These are phyloP conservation scores for Macrosiphum euphorbiae DNA, from an alignment of 2,888 invertebrate genomes.

Conservation along the genomic window DNA sequence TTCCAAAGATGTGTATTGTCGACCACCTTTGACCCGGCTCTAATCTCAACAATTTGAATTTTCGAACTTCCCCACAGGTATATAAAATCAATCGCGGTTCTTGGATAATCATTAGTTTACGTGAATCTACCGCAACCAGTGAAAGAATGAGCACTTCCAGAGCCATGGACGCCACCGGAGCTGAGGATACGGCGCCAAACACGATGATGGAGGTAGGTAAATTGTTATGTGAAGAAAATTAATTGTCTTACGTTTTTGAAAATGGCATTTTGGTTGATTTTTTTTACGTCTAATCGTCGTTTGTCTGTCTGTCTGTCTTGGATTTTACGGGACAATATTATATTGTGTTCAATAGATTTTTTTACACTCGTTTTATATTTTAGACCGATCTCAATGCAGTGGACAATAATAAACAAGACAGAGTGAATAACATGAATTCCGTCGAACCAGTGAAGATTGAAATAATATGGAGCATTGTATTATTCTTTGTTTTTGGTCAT, in stretches of 20 bases:
- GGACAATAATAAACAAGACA: constrained; percentile 50
- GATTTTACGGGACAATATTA: not conserved
- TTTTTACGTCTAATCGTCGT: not conserved
- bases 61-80: not conserved
- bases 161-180: not conserved
- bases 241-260: not conserved
- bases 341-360: not conserved
- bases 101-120: not conserved
- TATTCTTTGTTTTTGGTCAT: constrained; percentile 69
- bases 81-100: not conserved
- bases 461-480: constrained; percentile 45
- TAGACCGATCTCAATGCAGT: constrained; percentile 13
- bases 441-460: constrained; percentile 20
- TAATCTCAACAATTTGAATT: not conserved
- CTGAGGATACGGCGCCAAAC: not conserved
- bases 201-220: constrained; percentile 54
- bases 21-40: not conserved
- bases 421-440: not conserved
- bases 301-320: no score
- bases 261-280: not conserved
- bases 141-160: not conserved
- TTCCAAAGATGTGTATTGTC: not conserved
- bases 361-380: not conserved
- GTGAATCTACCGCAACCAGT: not conserved
- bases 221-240: not conserved